phyloP scores from a whole-genome alignment of 1,140 invertebrate species.

The Hermetia illucens region DNA sequence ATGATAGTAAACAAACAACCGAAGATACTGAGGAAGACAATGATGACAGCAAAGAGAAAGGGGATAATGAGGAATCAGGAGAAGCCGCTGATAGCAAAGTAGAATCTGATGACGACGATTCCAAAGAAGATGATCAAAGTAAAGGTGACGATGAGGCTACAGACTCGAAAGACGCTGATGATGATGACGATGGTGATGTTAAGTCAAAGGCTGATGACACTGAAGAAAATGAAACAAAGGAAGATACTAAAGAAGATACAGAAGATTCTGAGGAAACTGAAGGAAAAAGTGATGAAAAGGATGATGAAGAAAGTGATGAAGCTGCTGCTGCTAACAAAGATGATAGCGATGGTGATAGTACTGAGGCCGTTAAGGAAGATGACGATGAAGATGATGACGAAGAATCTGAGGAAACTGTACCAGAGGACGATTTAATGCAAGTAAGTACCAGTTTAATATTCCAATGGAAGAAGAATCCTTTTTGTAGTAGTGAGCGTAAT shows the following conservation, averaged over 20 bases:
- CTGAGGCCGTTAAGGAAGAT: constrained; percentile 22
- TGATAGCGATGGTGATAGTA: constrained; percentile 21
- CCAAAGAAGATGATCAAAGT: constrained; percentile 12
- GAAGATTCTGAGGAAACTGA: no score
- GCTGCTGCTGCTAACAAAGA: constrained; percentile 13
- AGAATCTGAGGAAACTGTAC: constrained; percentile 30
- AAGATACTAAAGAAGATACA: no score
- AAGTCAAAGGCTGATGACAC: constrained; percentile 11
- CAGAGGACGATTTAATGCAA: constrained; percentile 43
- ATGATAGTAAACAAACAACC: constrained; percentile 21
- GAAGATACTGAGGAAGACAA: constrained; percentile 31
- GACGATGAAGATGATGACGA: constrained; percentile 24
- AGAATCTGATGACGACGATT: constrained; percentile 19
- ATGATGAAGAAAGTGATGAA: constrained; percentile 14
- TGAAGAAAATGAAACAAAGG: constrained; percentile 5
- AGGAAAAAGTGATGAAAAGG: no score
- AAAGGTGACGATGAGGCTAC: neutral
- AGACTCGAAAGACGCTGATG: constrained; percentile 3
- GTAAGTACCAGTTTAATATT: constrained; percentile 24
- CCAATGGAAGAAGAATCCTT: constrained; percentile 12
- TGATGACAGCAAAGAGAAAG: constrained; percentile 26
- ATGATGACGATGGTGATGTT: constrained; percentile 26
- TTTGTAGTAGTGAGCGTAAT: constrained; percentile 6
- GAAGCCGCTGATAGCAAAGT: constrained; percentile 20
- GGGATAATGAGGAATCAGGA: constrained; percentile 17